Conservation (phyloP, 2,797 vertebrate genomes). For the Danio albolineatus region DNA sequence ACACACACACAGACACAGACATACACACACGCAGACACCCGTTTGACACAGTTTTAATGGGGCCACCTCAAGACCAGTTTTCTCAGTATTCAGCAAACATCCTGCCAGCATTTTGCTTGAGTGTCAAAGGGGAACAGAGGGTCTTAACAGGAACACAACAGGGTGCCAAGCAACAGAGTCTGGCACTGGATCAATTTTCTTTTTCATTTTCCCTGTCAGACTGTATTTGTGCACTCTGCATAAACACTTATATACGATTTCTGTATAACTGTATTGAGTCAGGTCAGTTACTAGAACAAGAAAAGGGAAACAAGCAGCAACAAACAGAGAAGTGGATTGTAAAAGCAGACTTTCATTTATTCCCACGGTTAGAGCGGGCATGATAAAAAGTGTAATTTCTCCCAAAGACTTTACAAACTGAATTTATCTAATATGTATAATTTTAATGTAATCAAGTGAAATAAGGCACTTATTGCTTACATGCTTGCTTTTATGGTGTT, state of each 20-base stretch:
- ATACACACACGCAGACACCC: constrained; percentile 64
- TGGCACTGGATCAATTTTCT: constrained; percentile 75
- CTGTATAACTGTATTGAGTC: constrained; percentile 4
- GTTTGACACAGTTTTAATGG: constrained; percentile 74
- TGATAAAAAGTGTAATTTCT: neutral
- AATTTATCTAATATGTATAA: too few species aligned
- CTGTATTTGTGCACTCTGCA: constrained; percentile 66
- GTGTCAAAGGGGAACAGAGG: constrained; percentile 78
- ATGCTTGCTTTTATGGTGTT: too few species aligned
- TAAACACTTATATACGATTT: constrained; percentile 29
- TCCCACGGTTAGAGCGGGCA: neutral
- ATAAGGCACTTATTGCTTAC: too few species aligned
- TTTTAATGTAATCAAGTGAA: too few species aligned
- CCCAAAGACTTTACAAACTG: neutral
- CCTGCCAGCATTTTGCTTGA: constrained; percentile 68
- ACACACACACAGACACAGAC: constrained; percentile 68
- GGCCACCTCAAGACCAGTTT: constrained; percentile 77
- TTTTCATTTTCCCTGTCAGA: constrained; percentile 75
- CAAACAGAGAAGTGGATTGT: neutral
- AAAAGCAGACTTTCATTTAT: neutral
- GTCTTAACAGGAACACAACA: constrained; percentile 74
- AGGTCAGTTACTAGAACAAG: neutral
- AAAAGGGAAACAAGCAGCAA: constrained; percentile 5
- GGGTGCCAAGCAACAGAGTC: constrained; percentile 75
- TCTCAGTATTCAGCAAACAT: constrained; percentile 47